Percentiles rank a stretch among this genome's conserved stretches.
Evolutionary conservation across 1,140 invertebrate species (phyloP).

Genomic region (Trissolcus basalis): DNA sequence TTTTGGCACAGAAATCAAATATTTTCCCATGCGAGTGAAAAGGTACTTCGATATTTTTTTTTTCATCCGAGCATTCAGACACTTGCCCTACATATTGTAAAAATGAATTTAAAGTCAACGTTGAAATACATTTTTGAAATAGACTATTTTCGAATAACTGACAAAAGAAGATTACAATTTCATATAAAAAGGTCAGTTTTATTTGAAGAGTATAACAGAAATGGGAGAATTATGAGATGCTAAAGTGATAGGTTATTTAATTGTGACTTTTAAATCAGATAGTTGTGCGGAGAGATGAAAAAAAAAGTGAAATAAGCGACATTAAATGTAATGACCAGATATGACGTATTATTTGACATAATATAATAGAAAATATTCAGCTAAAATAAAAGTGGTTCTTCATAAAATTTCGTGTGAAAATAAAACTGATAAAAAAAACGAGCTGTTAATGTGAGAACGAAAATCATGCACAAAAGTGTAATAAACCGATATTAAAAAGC

Average conservation of each 20-base stretch:
- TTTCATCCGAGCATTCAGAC: slow-evolving; percentile 22
- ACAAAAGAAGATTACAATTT: too few relatives aligned
- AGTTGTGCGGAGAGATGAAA: too few relatives aligned
- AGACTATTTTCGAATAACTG: too few relatives aligned
- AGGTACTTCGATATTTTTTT: slow-evolving; percentile 27
- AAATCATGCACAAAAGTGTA: slow-evolving; percentile 23
- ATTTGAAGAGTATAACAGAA: too few relatives aligned
- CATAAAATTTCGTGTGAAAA: slow-evolving; percentile 14
- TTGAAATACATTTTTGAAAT: too few relatives aligned
- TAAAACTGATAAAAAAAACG: slow-evolving; percentile 7
- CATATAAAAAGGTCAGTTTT: too few relatives aligned
- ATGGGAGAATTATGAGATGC: too few relatives aligned
- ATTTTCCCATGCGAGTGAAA: slow-evolving; percentile 27
- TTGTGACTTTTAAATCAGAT: too few relatives aligned
- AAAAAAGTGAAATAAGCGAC: too few relatives aligned
- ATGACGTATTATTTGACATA: neutral
- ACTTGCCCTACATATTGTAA: slow-evolving; percentile 39
- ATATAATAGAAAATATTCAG: slow-evolving; percentile 6
- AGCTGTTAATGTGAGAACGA: slow-evolving; percentile 17
- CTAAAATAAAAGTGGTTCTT: slow-evolving; percentile 13
- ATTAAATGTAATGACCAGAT: too few relatives aligned
- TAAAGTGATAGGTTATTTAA: too few relatives aligned
- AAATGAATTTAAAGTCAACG: too few relatives aligned
- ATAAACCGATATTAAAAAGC: slow-evolving; percentile 18
- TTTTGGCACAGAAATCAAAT: slow-evolving; percentile 44